Evolutionary conservation across 2,113 vertebrate genomes (phyloP), one percentile per base, ranked within the genome.

Genomic region (Corydoras maculifer): DNA sequence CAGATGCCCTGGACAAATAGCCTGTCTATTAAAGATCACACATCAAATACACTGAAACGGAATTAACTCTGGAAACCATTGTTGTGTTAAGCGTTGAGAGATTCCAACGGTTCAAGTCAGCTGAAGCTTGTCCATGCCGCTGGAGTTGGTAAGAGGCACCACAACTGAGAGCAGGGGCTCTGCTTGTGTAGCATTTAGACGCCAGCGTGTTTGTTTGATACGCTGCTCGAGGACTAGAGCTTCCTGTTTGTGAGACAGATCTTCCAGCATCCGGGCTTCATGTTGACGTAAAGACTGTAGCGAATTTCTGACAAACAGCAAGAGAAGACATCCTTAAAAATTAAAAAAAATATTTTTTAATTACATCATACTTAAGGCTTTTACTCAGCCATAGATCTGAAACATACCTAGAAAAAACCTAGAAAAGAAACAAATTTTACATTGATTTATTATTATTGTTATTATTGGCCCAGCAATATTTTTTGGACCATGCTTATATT

Each of bases 221-320:
- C 85, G 83, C 30, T 85, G 80, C 51, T 90, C 87, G 77, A 91
- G 49, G 30, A 81, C 78, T 32, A 91, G 55, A 11, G 86, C 84
- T 18, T 87, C 87, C 58, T 78, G 84, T 82, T 98, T 98, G 68
- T 85, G 89, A 75, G 79, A 78, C 0, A 89, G 87, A 70, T 97
- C 92, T 9, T 88, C 86, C 81, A 85, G 82, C 84, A 97, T 88
- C 66, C 79, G 82, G 66, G 88, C 82, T 70, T 93, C 89, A 30
- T 98, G 92, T 60, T 92, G 89, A 83, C 86, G 82, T 68, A 98
- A 83, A 59, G 85, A 85, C 0, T 94, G 91, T 75, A 97, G 81
- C 0, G 92, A 86, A 3, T 84, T 82, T 76, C 96, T 99, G 80
- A 29, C 51, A 6, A 48, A 67, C 4, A 48, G 48, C 18, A 43